Evolutionary conservation across 2,113 vertebrate species (phyloP).

Genomic region (Caranx ignobilis): DNA sequence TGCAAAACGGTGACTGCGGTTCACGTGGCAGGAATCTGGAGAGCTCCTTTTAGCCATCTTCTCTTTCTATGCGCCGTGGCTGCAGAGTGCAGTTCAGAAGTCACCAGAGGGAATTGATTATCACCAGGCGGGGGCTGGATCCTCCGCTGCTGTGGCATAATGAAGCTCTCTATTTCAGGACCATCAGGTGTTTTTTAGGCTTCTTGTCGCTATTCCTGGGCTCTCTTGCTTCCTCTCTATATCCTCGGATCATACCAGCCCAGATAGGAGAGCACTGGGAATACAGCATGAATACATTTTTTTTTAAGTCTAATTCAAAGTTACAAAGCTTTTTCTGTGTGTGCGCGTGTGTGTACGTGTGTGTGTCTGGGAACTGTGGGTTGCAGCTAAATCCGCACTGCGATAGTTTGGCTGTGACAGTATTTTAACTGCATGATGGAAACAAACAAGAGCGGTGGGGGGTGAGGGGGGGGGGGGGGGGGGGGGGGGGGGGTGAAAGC

Average conservation of each 20-base stretch:
- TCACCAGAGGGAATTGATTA: constrained; percentile 76
- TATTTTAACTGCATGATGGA: constrained; percentile 44
- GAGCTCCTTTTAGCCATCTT: constrained; percentile 37
- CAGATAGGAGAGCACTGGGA: constrained; percentile 76
- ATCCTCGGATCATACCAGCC: constrained; percentile 68
- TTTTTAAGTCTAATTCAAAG: constrained; percentile 76
- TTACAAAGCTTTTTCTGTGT: constrained; percentile 46
- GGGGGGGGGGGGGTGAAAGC: background rate
- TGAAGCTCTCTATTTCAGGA: constrained; percentile 80
- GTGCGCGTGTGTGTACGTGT: too few relatives aligned
- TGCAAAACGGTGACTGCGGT: constrained; percentile 11
- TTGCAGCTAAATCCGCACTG: constrained; percentile 50
- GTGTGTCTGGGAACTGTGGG: constrained; percentile 31
- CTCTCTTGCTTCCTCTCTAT: constrained; percentile 52
- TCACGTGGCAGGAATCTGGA: constrained; percentile 19
- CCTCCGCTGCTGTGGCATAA: constrained; percentile 71
- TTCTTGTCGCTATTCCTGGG: constrained; percentile 65
- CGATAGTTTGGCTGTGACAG: constrained; percentile 54
- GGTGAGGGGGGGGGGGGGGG: too few relatives aligned
- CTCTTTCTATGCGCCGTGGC: constrained; percentile 33
- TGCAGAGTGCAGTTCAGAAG: constrained; percentile 67
- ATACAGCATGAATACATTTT: constrained; percentile 72
- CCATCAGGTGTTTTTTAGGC: constrained; percentile 73
- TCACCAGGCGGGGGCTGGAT: constrained; percentile 73
- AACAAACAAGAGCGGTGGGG: constrained; percentile 38